Evolutionary conservation across 1,140 invertebrate genomes (phyloP).

Genomic region (Tetragnatha versicolor): DNA sequence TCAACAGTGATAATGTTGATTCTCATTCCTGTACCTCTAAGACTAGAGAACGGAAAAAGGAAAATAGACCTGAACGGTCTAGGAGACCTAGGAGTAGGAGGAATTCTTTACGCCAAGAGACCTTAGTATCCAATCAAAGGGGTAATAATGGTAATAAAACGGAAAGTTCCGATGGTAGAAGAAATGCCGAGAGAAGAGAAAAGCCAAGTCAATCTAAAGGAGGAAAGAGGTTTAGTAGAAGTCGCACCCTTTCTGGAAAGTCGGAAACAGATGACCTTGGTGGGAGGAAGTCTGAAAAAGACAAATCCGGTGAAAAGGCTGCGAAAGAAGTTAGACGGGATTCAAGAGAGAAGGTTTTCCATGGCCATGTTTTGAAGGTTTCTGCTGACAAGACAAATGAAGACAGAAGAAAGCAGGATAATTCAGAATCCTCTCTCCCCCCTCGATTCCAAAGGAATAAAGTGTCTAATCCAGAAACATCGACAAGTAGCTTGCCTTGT

Average conservation of each 20-base stretch:
- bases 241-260: background rate
- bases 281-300: background rate
- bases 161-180: no score
- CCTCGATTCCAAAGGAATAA: conserved; percentile 48
- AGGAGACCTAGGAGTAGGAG: background rate
- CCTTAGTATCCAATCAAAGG: background rate
- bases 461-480: background rate
- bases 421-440: conserved; percentile 6
- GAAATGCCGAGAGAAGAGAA: no score
- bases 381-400: background rate
- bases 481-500: background rate
- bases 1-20: conserved; percentile 7
- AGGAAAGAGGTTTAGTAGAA: background rate
- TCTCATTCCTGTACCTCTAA: background rate
- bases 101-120: background rate
- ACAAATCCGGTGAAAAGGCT: background rate
- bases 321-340: no score
- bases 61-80: background rate
- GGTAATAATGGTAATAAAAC: no score
- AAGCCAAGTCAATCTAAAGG: no score
- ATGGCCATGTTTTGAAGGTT: no score
- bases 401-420: conserved; percentile 23
- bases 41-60: background rate
- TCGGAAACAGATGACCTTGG: background rate
- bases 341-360: no score